Evolutionary conservation across 1,140 invertebrate species (phyloP).

Genomic region (Harpegnathos saltator): DNA sequence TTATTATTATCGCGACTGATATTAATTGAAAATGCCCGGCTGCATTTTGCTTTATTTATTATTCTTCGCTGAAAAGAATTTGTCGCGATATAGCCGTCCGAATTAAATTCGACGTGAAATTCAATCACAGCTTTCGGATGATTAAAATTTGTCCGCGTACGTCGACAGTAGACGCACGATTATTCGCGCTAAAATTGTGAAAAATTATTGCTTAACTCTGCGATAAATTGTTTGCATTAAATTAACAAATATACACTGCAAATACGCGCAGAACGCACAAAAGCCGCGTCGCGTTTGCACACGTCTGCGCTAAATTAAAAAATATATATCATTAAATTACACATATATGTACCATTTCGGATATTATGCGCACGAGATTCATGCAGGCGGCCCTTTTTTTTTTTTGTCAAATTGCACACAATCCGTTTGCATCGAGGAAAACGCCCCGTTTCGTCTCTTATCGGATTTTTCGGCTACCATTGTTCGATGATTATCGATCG

Average conservation of each 20-base stretch:
- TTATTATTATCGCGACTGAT: neutral
- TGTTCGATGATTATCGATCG: slow-evolving; percentile 59
- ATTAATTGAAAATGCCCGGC: slow-evolving; percentile 24
- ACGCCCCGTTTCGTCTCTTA: slow-evolving; percentile 38
- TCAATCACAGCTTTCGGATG: slow-evolving; percentile 51
- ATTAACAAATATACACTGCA: slow-evolving; percentile 61
- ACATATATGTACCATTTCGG: slow-evolving; percentile 46
- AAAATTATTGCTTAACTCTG: slow-evolving; percentile 62
- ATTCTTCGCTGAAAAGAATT: slow-evolving; percentile 39
- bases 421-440: slow-evolving; percentile 55
- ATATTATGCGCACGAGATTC: slow-evolving; percentile 57
- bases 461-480: slow-evolving; percentile 58
- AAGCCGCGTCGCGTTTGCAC: slow-evolving; percentile 36
- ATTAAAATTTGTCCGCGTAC: slow-evolving; percentile 52
- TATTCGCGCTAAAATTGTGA: slow-evolving; percentile 58
- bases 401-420: slow-evolving; percentile 60
- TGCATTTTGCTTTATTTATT: slow-evolving; percentile 23
- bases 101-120: slow-evolving; percentile 59
- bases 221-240: slow-evolving; percentile 61
- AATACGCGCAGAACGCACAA: slow-evolving; percentile 53
- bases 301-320: slow-evolving; percentile 51
- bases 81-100: neutral
- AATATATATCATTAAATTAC: slow-evolving; percentile 62
- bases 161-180: slow-evolving; percentile 18
- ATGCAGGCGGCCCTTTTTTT: slow-evolving; percentile 13